These are phyloP conservation scores for Eledona agricola DNA, from an alignment of 2,888 invertebrate species.

Conservation along the genomic window DNA sequence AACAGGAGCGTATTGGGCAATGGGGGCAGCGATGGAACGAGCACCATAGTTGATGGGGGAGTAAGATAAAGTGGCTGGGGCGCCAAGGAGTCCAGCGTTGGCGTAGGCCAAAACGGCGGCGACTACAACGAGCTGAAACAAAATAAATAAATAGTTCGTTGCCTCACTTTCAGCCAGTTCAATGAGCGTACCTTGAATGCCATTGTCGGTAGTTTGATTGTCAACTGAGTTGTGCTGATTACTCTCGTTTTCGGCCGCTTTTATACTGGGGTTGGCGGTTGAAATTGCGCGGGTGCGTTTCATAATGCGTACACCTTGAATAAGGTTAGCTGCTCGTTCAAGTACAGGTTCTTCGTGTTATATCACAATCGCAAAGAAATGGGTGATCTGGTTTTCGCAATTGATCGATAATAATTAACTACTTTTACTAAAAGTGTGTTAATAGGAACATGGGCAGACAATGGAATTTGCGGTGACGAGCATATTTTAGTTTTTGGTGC, in stretches of 20 bases:
- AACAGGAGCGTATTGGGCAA: constrained; percentile 32
- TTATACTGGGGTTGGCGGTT: constrained; percentile 29
- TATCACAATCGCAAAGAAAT: constrained; percentile 21
- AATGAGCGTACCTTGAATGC: constrained; percentile 30
- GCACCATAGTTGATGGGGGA: constrained; percentile 37
- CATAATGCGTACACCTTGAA: constrained; percentile 35
- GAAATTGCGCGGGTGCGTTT: constrained; percentile 32
- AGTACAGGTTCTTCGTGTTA: constrained; percentile 27
- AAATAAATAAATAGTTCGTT: too few relatives aligned
- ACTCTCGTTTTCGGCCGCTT: constrained; percentile 3
- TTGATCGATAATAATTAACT: constrained; percentile 10
- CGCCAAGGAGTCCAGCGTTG: constrained; percentile 41
- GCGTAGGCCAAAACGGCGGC: constrained; percentile 49
- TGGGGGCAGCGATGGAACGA: constrained; percentile 44
- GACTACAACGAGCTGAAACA: constrained; percentile 47
- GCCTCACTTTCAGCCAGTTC: constrained; percentile 4
- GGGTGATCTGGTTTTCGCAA: constrained; percentile 29
- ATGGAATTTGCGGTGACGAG: too few relatives aligned
- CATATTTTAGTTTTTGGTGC: too few relatives aligned
- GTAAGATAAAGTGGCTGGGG: constrained; percentile 34
- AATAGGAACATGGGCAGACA: background rate
- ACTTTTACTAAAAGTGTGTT: constrained; percentile 4
- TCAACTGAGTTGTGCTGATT: constrained; percentile 24
- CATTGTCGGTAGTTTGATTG: constrained; percentile 28
- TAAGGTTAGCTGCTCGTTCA: constrained; percentile 32